phyloP scores from a whole-genome alignment of 2,113 vertebrate species.

The Rhynchomys soricoides region DNA sequence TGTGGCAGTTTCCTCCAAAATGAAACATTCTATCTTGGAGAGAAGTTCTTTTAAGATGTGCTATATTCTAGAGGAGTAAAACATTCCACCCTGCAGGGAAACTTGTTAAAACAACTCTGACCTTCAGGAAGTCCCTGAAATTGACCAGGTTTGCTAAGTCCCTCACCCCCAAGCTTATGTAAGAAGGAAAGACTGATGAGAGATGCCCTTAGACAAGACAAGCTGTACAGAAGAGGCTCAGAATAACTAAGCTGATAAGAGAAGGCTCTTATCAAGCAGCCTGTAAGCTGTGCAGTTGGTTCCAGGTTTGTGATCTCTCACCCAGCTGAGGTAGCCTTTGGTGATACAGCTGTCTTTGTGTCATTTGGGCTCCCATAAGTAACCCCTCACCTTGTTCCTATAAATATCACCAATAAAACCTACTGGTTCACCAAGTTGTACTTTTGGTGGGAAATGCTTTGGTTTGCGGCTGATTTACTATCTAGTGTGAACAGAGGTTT shows the following conservation, averaged over 20 bases:
- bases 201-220: not conserved
- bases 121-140: not conserved
- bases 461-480: not conserved
- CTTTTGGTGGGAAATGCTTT: not conserved
- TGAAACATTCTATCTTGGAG: not conserved
- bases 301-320: not conserved
- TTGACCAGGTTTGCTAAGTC: too few species aligned
- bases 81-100: not conserved
- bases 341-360: not conserved
- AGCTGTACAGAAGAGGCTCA: not conserved
- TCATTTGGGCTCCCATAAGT: not conserved
- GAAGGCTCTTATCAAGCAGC: not conserved
- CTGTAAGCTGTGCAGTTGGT: too few species aligned
- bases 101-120: not conserved
- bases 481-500: not conserved
- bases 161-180: not conserved
- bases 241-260: not conserved
- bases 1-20: not conserved
- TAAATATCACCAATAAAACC: not conserved
- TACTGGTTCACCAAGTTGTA: not conserved
- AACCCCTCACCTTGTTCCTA: not conserved
- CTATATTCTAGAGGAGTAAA: not conserved
- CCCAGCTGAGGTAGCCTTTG: not conserved
- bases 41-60: not conserved
- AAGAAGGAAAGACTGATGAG: not conserved